A percentile compares a stretch with the other conserved stretches of the same genome.
Evolutionary conservation across 2,113 vertebrate species (phyloP).

Genomic region (Paradoxurus hermaphroditus): DNA sequence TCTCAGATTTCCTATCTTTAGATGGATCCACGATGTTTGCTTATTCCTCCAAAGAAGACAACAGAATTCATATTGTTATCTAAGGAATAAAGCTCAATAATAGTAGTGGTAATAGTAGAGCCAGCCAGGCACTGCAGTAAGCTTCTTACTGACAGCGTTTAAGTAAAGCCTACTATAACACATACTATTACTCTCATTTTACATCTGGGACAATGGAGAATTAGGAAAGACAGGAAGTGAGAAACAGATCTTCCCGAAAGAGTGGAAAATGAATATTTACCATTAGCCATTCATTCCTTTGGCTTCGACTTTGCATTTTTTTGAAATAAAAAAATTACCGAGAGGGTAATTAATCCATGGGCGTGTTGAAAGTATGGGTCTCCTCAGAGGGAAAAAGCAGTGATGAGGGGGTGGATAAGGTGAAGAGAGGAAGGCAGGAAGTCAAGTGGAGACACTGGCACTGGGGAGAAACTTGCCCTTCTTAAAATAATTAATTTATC

Average conservation of each 20-base stretch:
- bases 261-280: neutral
- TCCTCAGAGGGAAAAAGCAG: neutral
- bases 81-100: neutral
- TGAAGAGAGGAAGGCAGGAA: neutral
- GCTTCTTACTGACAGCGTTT: neutral
- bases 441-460: neutral
- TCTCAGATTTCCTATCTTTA: neutral
- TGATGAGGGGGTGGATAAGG: neutral
- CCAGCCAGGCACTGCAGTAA: neutral
- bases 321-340: neutral
- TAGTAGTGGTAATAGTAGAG: neutral
- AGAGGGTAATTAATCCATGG: neutral
- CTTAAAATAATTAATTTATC: neutral
- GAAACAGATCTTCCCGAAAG: neutral
- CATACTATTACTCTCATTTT: neutral
- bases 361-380: neutral
- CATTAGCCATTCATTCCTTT: neutral
- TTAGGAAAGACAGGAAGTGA: neutral
- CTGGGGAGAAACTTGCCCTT: neutral
- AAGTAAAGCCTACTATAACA: neutral
- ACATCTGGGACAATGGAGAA: neutral
- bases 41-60: neutral
- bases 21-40: neutral
- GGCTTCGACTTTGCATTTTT: neutral
- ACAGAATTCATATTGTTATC: neutral